phyloP scores from a whole-genome alignment of 2,113 vertebrate species.

The Progne subis region DNA sequence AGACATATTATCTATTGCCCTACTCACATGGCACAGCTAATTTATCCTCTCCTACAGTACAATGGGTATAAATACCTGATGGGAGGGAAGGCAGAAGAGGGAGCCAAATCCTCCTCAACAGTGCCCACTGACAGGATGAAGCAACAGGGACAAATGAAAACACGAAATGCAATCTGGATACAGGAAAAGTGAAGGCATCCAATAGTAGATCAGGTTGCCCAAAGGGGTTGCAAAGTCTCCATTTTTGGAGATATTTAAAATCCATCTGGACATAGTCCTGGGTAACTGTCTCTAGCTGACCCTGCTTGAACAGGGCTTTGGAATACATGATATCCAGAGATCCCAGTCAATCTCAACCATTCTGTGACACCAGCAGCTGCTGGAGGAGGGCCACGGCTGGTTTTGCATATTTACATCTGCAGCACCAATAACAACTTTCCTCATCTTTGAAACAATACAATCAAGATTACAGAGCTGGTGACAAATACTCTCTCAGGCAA shows the following conservation, averaged over 20 bases:
- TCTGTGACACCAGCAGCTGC: not conserved
- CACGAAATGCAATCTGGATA: not conserved
- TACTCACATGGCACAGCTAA: not conserved
- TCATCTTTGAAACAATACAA: not conserved
- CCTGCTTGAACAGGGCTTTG: not conserved
- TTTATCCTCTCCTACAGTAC: slow-evolving; percentile 24
- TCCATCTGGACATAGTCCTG: not conserved
- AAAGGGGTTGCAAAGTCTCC: not conserved
- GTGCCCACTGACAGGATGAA: not conserved
- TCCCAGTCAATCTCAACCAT: not conserved
- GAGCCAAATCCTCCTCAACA: not conserved
- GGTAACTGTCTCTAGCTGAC: not conserved
- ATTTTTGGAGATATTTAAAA: not conserved
- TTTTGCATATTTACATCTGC: not conserved
- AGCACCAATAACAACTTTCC: not conserved
- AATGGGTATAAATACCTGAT: not conserved
- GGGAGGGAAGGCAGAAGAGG: not conserved
- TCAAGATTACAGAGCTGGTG: not conserved
- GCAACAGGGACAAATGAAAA: not conserved
- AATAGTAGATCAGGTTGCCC: not conserved
- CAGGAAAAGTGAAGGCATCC: not conserved
- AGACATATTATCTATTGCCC: not conserved
- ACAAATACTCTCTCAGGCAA: not conserved
- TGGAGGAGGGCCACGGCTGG: not conserved
- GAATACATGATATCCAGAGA: not conserved